A percentile compares a stretch with the other conserved stretches of the same genome.
These are phyloP conservation scores for Dendrolimus pini DNA, from an alignment of 2,888 invertebrate genomes.

Conservation along the genomic window DNA sequence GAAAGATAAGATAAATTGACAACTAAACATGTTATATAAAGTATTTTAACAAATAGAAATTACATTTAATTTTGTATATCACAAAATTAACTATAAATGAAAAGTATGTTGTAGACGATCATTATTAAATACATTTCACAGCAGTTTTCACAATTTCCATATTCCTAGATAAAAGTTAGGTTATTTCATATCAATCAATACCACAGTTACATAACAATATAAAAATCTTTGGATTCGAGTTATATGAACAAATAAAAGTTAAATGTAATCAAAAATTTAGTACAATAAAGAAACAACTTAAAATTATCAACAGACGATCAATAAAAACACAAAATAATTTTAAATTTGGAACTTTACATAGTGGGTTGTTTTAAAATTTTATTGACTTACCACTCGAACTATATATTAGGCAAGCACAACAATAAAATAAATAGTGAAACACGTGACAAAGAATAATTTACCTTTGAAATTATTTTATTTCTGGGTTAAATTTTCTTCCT, in stretches of 20 bases:
- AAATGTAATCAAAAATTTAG: too few relatives aligned
- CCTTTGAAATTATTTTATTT: constrained; percentile 4
- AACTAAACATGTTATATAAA: too few relatives aligned
- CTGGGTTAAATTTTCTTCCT: constrained; percentile 31
- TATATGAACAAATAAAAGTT: too few relatives aligned
- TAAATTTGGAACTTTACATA: constrained; percentile 16
- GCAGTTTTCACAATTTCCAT: too few relatives aligned
- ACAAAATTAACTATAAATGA: too few relatives aligned
- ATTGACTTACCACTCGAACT: constrained; percentile 4
- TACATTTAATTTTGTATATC: too few relatives aligned
- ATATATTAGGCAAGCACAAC: constrained; percentile 3
- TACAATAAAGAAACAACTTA: too few relatives aligned
- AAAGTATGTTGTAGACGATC: too few relatives aligned
- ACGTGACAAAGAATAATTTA: not conserved
- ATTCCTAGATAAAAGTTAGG: constrained; percentile 15
- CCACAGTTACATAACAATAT: constrained; percentile 48
- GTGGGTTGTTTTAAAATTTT: not conserved
- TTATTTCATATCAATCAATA: constrained; percentile 36
- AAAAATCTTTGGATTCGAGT: not conserved
- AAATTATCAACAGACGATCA: not conserved
- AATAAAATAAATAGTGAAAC: constrained; percentile 6
- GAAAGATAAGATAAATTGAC: too few relatives aligned
- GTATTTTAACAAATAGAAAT: too few relatives aligned
- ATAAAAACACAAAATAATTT: constrained; percentile 5
- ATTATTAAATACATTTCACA: too few relatives aligned